Percentiles rank a stretch among this genome's conserved stretches.
Conservation (phyloP, 1,140 invertebrate genomes). For the Atopsyche davidsoni region DNA sequence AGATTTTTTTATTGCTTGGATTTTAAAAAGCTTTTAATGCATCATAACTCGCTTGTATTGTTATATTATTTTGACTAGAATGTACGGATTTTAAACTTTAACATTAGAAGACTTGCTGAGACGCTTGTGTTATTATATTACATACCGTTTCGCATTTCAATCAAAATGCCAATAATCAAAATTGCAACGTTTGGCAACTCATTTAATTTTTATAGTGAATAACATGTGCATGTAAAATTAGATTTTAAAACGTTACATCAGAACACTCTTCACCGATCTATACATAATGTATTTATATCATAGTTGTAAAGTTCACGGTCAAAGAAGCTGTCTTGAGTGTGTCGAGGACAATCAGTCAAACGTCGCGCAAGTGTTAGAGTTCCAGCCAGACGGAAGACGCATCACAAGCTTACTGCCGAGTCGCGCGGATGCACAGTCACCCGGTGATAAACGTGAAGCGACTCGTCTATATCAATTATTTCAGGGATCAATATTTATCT, state of each 20-base stretch:
- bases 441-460: conserved; percentile 11
- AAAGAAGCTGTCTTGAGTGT: not conserved
- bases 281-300: conserved; percentile 18
- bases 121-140: no score
- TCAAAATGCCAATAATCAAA: no score
- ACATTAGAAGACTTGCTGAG: no score
- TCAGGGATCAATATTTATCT: conserved; percentile 31
- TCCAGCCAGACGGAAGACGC: not conserved
- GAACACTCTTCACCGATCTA: no score
- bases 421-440: not conserved
- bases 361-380: not conserved
- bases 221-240: no score
- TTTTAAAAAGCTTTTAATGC: conserved; percentile 25
- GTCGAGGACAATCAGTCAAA: conserved; percentile 15
- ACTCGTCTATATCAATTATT: conserved; percentile 31
- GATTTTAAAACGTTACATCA: no score
- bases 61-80: conserved; percentile 24
- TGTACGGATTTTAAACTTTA: conserved; percentile 20
- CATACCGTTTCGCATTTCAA: no score
- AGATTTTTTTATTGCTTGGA: conserved; percentile 22
- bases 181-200: no score
- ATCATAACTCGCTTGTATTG: conserved; percentile 25
- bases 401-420: not conserved
- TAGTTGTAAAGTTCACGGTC: conserved; percentile 9
- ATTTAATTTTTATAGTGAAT: no score